phyloP scores from a whole-genome alignment of 2,113 vertebrate genomes.

The Xyliphius kryptos region DNA sequence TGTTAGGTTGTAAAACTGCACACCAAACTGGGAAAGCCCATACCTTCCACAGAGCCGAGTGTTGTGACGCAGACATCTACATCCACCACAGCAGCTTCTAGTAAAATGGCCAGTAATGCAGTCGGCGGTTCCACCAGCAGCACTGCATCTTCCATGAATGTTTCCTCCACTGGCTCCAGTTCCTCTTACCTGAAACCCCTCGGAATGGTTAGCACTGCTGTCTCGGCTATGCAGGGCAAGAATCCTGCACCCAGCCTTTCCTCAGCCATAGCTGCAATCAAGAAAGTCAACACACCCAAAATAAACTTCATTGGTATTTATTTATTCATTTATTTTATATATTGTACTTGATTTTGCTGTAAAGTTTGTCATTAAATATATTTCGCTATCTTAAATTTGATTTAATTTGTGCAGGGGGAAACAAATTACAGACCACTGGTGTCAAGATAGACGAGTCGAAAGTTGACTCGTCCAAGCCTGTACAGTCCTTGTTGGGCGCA shows the following conservation, averaged over 20 bases:
- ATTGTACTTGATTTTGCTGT: neutral
- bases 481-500: conserved; percentile 53
- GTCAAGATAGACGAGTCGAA: conserved; percentile 81
- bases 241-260: conserved; percentile 40
- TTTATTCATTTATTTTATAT: no score
- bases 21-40: conserved; percentile 96
- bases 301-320: conserved; percentile 98
- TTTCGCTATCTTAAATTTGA: no score
- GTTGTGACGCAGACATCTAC: conserved; percentile 80
- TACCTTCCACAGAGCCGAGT: conserved; percentile 95
- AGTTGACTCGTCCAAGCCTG: conserved; percentile 69
- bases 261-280: conserved; percentile 66
- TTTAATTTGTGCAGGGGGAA: conserved; percentile 79
- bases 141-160: conserved; percentile 60
- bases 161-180: conserved; percentile 57
- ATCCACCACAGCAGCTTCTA: conserved; percentile 74
- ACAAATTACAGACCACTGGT: conserved; percentile 84
- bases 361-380: neutral
- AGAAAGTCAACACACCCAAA: conserved; percentile 91
- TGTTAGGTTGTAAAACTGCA: conserved; percentile 93
- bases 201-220: conserved; percentile 62
- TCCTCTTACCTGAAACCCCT: conserved; percentile 63
- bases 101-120: conserved; percentile 70
- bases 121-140: conserved; percentile 70
- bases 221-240: conserved; percentile 59